Base-by-base conservation (phyloP, 30 jellyfish, hydroid and myxozoan genomes). In the Hydractinia echinata region DNA sequence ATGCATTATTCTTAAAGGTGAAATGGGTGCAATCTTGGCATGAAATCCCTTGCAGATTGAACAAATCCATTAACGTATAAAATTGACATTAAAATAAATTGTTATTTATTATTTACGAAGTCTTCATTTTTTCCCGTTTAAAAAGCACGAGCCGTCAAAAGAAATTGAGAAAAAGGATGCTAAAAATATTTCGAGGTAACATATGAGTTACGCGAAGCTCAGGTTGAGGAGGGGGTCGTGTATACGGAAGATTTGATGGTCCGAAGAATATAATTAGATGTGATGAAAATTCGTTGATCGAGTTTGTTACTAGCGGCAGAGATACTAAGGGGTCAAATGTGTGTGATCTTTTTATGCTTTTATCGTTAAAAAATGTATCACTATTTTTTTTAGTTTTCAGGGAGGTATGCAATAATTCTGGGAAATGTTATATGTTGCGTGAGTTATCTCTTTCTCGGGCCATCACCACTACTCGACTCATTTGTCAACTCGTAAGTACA, bases 401-500 rank as follows among this genome's bases (percentile, higher is more conserved):
- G 76, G 8, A 55, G 96, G n/a, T 13, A 18, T 5, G 39, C 55
- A 15, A 74, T 87, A 14, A 30, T 73, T 50, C 77, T 83, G 54
- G 91, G 91, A 13, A 16, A 53, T 54, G 44, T 83, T 73, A 20
- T 60, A 10, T 74, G 79, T 73, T 91, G 84, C 30, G 15, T 86
- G 5, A 56, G 81, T 8, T 91, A 77, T 53, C 54, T 86, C 15
- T 51, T 86, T 21, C 83, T 91, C 18, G 97, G 97, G 11, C 97
- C 97, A 10, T 78, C 89, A 15, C 97, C 97, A 8, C 67, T 91
- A 49, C 66, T 86, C 5, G 61, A 61, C 9, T 10, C 82, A 16
- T 66, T 67, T 66, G 62, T 91, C 52, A 95, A 89, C 54, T 39
- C 79, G 91, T 83, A 54, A 81, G 85, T 44, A 4, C 9, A 48